These are phyloP conservation scores for Drosophila aff. DNA, from an alignment of 1,140 invertebrate species.

Conservation along the genomic window DNA sequence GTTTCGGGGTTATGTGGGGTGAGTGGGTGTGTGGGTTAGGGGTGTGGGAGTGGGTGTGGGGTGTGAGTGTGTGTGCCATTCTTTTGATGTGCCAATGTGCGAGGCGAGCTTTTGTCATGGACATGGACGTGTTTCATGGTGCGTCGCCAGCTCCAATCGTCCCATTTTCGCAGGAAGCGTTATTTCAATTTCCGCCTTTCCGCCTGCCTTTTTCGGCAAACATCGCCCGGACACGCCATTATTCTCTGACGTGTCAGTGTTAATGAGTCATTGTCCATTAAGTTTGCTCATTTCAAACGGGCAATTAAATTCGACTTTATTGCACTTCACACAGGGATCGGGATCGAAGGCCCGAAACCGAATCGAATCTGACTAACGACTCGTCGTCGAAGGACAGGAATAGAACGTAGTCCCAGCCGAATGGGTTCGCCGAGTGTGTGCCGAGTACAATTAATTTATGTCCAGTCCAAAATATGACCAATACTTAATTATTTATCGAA, in stretches of 20 bases:
- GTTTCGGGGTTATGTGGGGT: neutral
- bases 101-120: conserved; percentile 75
- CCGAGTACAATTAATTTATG: conserved; percentile 11
- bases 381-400: conserved; percentile 8
- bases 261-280: conserved; percentile 84
- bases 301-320: conserved; percentile 84
- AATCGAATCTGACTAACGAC: conserved; percentile 43
- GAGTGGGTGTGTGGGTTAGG: too few relatives aligned
- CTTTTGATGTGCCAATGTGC: conserved; percentile 71
- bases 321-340: conserved; percentile 59
- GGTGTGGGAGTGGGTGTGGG: neutral
- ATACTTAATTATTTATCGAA: conserved; percentile 12
- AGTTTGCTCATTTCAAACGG: conserved; percentile 83
- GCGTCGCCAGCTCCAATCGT: conserved; percentile 30
- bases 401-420: neutral
- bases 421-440: neutral
- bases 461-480: conserved; percentile 1
- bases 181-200: conserved; percentile 83
- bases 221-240: conserved; percentile 77
- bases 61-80: conserved; percentile 48
- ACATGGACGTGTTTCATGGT: conserved; percentile 49
- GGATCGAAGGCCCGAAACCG: conserved; percentile 16
- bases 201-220: conserved; percentile 61
- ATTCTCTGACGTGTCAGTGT: conserved; percentile 82
- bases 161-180: conserved; percentile 75